Evolutionary conservation across 1,140 invertebrate species (phyloP), one percentile per base, ranked within the genome.

Genomic region (Plectus sambesii): DNA sequence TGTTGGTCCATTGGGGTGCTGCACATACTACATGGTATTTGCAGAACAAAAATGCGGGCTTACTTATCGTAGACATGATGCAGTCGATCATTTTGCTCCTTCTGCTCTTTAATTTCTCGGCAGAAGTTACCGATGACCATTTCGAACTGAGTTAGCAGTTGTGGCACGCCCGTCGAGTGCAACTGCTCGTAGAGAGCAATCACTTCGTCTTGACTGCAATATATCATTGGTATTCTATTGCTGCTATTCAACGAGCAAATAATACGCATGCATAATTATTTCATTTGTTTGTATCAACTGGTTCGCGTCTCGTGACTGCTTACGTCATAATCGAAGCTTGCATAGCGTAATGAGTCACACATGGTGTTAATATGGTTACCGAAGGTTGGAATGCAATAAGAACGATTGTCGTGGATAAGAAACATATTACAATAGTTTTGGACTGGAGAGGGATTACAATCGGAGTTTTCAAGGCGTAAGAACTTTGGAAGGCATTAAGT

Each of bases 111-210:
- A 12, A 74, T 59, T 51, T 72, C 72, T 51, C 69, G 68, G 23
- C 73, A 62, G 17, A 74, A 67, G 2, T 63, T 64, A 4, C 71
- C 63, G 5, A 74, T 60, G 35, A 73, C 70, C 20, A 65, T 62
- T 54, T 74, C 72, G 51, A 73, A 73, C 27, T 68, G 62, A 12
- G 59, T 56, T 1, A 74, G 58, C 20, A 73, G 65, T 3, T 41
- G 39, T 2, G 71, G 68, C 17, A 69, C 61, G 2, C 70, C 63
- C 4, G 60, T 55, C 1, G 55, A 56, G 56, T 74, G 70, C 5
- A 75, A 63, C 24, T 70, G 66, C 51, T 74, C 70, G 47, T 74
- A 74, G 9, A 75, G 52, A n/a, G 70, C 65, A 39, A 63, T 60
- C 5, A 72, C 69, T 42, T 72, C 68, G 44, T 72, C 70, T 46